phyloP scores from a whole-genome alignment of 2,797 vertebrate species.

The Pseudopleuronectes americanus region DNA sequence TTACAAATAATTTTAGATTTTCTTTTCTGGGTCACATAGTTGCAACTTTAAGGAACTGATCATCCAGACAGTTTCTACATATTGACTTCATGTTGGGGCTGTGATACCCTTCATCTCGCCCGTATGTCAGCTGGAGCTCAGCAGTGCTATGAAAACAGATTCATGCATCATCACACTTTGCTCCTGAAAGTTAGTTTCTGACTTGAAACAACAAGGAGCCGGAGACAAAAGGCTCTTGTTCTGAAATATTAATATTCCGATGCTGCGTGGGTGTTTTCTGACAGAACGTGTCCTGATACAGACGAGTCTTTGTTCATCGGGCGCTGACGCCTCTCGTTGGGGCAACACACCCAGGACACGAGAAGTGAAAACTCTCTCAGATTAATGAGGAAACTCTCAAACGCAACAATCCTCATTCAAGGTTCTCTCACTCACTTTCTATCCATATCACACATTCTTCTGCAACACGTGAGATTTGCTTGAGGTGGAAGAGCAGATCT shows the following conservation, averaged over 20 bases:
- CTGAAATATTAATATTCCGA: conserved; percentile 88
- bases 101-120: no score
- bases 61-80: no score
- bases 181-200: conserved; percentile 16
- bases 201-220: conserved; percentile 72
- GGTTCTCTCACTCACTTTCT: not conserved
- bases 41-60: no score
- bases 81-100: no score
- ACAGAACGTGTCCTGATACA: conserved; percentile 82
- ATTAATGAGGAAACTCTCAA: not conserved
- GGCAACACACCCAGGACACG: conserved; percentile 23
- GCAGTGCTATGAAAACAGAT: not conserved
- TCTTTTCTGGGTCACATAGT: no score
- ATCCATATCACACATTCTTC: not conserved
- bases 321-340: conserved; percentile 18
- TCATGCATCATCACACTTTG: not conserved
- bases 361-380: no score
- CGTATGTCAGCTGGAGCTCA: no score
- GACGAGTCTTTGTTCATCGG: conserved; percentile 77
- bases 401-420: not conserved
- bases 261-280: conserved; percentile 85
- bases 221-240: conserved; percentile 87
- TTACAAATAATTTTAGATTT: not conserved
- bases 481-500: no score
- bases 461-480: no score